Evolutionary conservation across 1,140 invertebrate genomes (phyloP), one percentile per base, ranked within the genome.

Genomic region (Heliconius congener): DNA sequence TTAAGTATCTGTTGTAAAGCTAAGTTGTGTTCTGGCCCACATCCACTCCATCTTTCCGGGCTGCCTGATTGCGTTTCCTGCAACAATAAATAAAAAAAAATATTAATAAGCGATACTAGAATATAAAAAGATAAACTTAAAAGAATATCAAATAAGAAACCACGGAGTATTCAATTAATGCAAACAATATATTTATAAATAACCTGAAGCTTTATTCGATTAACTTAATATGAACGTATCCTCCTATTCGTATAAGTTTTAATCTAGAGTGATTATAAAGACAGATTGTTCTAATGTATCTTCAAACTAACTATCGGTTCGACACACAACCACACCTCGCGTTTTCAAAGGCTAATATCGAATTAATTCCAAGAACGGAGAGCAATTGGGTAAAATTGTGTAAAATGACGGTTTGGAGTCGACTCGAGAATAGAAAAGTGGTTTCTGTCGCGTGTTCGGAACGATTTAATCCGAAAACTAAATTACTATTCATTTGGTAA

Each of bases 401-500:
- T 94, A 94, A 94, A 94, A 94, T 94, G 91, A 94, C 88, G 91
- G 93, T 90, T 90, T 87, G 79, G 88, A 91, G 80, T 92, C 91
- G 88, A 91, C 80, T 90, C 82, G 85, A 88, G 90, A 92, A 94
- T 94, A 94, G 93, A 93, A 94, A 94, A 94, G 93, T 93, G 92
- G 92, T 89, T 90, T 84, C 88, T 94, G 93, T 94, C 93, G 93
- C 93, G 93, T 94, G 93, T 94, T 93, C 79, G 78, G 82, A 94
- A 92, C 93, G 91, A 94, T 94, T 94, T 94, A 92, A 94, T 94
- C 86, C 90, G 84, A 90, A 93, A 93, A 92, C 89, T 85, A 94
- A 94, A 94, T 94, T 94, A 92, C 91, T 94, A 94, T 93, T 94
- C 89, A 94, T 94, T 94, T 94, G 86, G 90, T 93, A 90, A 92